Evolutionary conservation across 2,797 vertebrate genomes (phyloP), one percentile per base, ranked within the genome.

Genomic region (Yasuhikotakia modesta): DNA sequence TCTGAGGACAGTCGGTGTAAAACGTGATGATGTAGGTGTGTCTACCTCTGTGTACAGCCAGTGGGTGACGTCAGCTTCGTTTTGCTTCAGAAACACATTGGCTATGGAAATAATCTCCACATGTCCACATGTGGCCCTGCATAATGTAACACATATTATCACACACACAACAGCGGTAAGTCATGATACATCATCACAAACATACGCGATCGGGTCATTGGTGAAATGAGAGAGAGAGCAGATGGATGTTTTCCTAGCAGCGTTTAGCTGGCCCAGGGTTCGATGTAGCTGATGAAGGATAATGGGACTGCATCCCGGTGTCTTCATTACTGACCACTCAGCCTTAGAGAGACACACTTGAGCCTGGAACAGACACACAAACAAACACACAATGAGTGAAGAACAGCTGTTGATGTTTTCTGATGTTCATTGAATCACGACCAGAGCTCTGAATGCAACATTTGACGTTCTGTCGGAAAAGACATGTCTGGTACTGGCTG

Each of bases 71-170:
- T 91, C 85, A 81, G 53, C 80, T 84, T 94, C 93, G 53, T 93
- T 90, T 87, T 94, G 93, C 69, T 60, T 86, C 64, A 84, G 84
- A 87, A 97, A 98, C 35, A 96, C 85, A n/a, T 91, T 90, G 1
- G 95, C 96, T 93, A 98, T 93, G 48, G 85, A 96, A 96, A 86
- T 94, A 96, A 2, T 94, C 95, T 30, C 87, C 89, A 3, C 91
- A 92, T 1, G 89, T 85, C 70, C 92, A 70, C 90, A 92, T 8
- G 95, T 90, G 82, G 39, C 11, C 39, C 39, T 43, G 8, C 1
- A 11, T 43, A 43, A 43, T 43, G 39, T 43, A 43, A 43, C 11
- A 43, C 11, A 43, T 43, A 43, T 43, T 43, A 10, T 39, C 35
- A 39, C 3, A 72, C 30, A 66, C 21, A 71, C 39, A 50, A 5